Percentiles rank a stretch among this genome's conserved stretches.
Evolutionary conservation across 2,888 invertebrate species (phyloP).

Genomic region (Seira sanloemensis): DNA sequence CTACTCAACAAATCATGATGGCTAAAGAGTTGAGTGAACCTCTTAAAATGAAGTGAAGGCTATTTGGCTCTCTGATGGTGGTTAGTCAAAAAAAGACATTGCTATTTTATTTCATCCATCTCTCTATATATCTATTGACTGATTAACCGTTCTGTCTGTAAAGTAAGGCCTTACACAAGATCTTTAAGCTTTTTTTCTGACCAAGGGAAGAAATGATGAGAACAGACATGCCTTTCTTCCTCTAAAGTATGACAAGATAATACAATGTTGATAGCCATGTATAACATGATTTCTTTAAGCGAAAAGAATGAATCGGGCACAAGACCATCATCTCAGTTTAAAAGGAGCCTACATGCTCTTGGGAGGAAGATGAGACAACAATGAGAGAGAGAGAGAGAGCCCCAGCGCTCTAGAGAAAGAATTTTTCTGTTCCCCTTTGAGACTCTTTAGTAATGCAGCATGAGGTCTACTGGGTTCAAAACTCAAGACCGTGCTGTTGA

Average conservation of each 20-base stretch:
- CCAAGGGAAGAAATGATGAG: too few species aligned
- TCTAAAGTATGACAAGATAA: neutral
- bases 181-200: too few species aligned
- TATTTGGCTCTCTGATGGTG: neutral
- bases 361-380: neutral
- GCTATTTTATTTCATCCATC: neutral
- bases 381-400: neutral
- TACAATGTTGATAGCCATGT: neutral
- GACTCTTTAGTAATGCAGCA: neutral
- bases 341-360: neutral
- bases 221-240: neutral
- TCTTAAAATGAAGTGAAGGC: neutral
- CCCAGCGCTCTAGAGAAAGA: too few species aligned
- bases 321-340: conserved; percentile 16
- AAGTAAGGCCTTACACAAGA: too few species aligned
- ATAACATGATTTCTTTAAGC: neutral
- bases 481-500: conserved; percentile 29
- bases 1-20: neutral
- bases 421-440: neutral
- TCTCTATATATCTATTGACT: too few species aligned
- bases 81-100: neutral
- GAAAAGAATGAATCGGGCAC: neutral
- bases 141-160: neutral
- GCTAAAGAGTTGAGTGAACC: conserved; percentile 20
- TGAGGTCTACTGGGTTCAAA: conserved; percentile 26